Evolutionary conservation across 2,888 invertebrate genomes (phyloP).

Genomic region (Pseudococcus jackbeardsleyi): DNA sequence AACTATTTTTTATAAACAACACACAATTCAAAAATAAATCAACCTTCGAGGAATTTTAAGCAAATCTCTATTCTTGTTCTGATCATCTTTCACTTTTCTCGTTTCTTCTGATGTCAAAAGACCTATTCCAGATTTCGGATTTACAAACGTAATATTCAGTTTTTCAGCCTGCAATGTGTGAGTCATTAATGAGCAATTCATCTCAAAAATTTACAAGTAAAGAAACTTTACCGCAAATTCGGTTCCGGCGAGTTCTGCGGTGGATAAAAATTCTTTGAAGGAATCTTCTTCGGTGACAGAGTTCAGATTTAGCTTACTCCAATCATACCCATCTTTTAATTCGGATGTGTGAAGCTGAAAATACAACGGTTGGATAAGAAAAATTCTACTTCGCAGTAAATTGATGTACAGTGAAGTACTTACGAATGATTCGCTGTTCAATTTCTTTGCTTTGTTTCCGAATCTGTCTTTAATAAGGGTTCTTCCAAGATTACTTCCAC

Average conservation of each 20-base stretch:
- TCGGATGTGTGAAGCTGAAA: constrained; percentile 85
- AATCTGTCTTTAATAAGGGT: constrained; percentile 84
- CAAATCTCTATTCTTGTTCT: constrained; percentile 75
- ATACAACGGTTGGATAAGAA: not conserved
- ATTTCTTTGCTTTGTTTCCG: constrained; percentile 76
- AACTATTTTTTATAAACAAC: not conserved
- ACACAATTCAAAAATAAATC: constrained; percentile 30
- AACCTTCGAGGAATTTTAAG: constrained; percentile 86
- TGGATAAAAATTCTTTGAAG: constrained; percentile 94
- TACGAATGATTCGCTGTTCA: constrained; percentile 82
- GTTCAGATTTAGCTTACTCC: constrained; percentile 89
- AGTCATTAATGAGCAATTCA: not conserved
- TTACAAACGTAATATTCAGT: constrained; percentile 83
- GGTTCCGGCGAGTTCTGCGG: constrained; percentile 93
- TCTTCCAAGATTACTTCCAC: constrained; percentile 75
- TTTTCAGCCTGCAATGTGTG: constrained; percentile 80
- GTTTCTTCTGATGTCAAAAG: constrained; percentile 76
- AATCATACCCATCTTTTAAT: constrained; percentile 90
- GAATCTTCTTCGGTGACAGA: constrained; percentile 97
- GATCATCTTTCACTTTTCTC: constrained; percentile 72
- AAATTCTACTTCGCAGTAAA: not conserved
- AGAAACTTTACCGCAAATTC: constrained; percentile 79
- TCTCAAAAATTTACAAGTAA: constrained; percentile 69
- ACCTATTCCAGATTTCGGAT: constrained; percentile 75
- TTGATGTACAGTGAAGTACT: constrained; percentile 66